phyloP scores from a whole-genome alignment of 2,797 vertebrate genomes.

The Pachyuromys duprasi region DNA sequence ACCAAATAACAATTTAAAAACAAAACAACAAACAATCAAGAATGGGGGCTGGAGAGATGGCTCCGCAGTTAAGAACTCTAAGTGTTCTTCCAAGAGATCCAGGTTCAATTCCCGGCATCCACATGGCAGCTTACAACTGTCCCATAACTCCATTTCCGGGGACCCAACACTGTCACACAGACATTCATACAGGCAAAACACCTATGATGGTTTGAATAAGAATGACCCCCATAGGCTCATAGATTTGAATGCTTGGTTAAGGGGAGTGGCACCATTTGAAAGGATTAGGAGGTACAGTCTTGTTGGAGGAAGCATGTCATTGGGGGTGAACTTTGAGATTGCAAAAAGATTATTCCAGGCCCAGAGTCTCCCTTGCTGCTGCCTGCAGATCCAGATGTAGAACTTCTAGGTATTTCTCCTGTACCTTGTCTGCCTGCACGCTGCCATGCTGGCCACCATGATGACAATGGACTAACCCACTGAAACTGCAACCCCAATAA shows the following conservation, averaged over 20 bases:
- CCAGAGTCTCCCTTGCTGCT: background rate
- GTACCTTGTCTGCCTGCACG: background rate
- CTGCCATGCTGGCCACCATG: background rate
- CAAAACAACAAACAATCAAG: background rate
- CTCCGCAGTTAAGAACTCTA: background rate
- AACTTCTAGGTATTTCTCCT: background rate
- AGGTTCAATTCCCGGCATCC: background rate
- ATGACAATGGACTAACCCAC: no score
- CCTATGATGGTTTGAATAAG: background rate
- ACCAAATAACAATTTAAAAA: background rate
- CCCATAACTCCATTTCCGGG: background rate
- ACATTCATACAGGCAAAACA: background rate
- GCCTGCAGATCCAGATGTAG: background rate
- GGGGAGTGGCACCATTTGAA: background rate
- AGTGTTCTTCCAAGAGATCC: background rate
- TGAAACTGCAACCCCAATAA: background rate
- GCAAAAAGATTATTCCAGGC: background rate
- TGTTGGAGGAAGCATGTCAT: background rate
- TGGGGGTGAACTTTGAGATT: background rate
- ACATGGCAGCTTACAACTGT: background rate
- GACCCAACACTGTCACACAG: background rate
- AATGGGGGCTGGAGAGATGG: background rate
- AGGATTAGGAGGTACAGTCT: background rate
- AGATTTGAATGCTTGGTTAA: background rate
- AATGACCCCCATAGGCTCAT: background rate